Evolutionary conservation across 1,140 invertebrate genomes (phyloP), one percentile per base, ranked within the genome.

Genomic region (Drosophila elegans): DNA sequence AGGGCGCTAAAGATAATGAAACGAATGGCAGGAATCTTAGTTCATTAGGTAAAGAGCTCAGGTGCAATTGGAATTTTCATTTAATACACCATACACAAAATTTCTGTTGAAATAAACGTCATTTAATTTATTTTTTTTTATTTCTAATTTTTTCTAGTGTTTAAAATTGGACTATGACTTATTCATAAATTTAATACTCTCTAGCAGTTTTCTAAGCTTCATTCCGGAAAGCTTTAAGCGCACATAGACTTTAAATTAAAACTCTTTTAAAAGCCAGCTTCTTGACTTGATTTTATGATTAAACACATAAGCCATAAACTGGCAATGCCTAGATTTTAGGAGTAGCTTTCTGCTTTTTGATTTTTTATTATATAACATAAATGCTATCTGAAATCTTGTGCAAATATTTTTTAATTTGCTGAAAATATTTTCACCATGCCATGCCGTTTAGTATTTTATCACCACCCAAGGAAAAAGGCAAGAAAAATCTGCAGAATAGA

Each of bases 1-100:
- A 41, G 63, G 67, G 67, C 67, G 67, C 67, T 56, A 68, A 69
- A 56, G 67, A 69, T 71, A 55, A 71, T 66, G 60, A 66, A 67
- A 56, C 63, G 51, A 56, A 69, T 69, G 63, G 39, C 63, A 71
- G 39, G 62, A 68, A 69, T 71, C 27, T 29, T n/a, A 9, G 16
- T 39, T 55, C 32, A 69, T 69, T 69, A 69, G 45, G 41, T 36
- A 46, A 64, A 32, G 29, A 13, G 61, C 3, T 25, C 60, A 49
- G 60, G 36, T 66, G 61, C 64, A 21, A 32, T 16, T 11, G 55
- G 29, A 45, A 36, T 64, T 45, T 61, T 27, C 12, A 2, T 34
- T 63, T 25, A 34, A n/a, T 60, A 32, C 16, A 57, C 36, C 36
- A 41, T 12, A 4, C 12, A 57, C 39, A 34, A 12, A 52, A n/a